Base-by-base conservation (phyloP, 2,113 vertebrate species). In the Talpa occidentalis region DNA sequence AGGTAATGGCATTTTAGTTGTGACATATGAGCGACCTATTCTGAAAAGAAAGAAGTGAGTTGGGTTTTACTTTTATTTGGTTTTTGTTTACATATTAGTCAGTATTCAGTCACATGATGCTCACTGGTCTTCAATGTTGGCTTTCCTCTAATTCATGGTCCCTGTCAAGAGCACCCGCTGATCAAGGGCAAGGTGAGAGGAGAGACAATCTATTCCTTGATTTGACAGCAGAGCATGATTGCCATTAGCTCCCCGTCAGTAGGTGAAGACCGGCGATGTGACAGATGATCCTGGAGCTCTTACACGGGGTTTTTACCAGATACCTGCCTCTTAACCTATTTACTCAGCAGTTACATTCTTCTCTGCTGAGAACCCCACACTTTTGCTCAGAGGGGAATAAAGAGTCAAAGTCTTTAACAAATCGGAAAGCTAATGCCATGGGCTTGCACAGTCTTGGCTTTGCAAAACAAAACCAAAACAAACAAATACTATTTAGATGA, bases 121-220 rank as follows among this genome's bases (percentile, higher is more conserved):
- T 84, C 52, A 35, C 30, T 87, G 83, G 60, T 67, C 76, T 47
- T 95, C 87, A 56, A 52, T 78, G 59, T 64, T 35, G 35, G 40
- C 60, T 81, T 67, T 91, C 90, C 77, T 40, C 79, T 90, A 89
- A 91, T 93, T 80, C 3, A 24, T 84, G 72, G 90, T 67, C 28
- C 69, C 3, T 93, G 90, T 59, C 84, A 60, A 59, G 40, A 73
- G 74, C 1, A 11, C 72, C 76, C 89, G 80, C 66, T 80, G 90
- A 77, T 80, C 94, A 90, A 91, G 92, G 83, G 70, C 83, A 93
- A 47, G 47, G 35, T 37, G 73, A 69, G n/a, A 42, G 86, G 10
- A 56, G 26, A 81, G 47, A 24, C 24, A 11, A 47, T 73, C 88
- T 49, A 30, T 28, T 47, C 52, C 72, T 49, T 24, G 4, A 21